Conservation (phyloP, 2,888 invertebrate species). For the Volucella inflata region DNA sequence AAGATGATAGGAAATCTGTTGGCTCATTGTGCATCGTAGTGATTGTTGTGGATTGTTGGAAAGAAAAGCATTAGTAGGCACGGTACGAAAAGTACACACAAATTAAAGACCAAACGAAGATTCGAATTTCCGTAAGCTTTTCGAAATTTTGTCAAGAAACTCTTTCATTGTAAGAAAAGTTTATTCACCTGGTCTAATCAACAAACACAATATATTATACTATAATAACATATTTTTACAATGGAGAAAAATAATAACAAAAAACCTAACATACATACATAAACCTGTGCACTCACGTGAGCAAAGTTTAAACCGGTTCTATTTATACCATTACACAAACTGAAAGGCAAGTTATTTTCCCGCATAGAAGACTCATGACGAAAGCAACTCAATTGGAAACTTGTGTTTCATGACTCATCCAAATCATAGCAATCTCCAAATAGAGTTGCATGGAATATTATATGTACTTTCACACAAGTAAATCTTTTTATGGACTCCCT, state of each 20-base stretch:
- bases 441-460: background rate
- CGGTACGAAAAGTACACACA: too few species aligned
- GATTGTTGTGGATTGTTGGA: too few species aligned
- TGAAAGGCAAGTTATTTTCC: conserved; percentile 22
- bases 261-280: background rate
- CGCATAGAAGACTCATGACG: conserved; percentile 39
- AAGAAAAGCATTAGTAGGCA: too few species aligned
- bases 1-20: too few species aligned
- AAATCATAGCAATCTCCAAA: background rate
- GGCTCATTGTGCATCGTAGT: too few species aligned
- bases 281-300: conserved; percentile 36
- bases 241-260: background rate
- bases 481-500: background rate
- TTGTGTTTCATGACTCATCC: conserved; percentile 39
- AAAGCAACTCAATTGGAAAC: conserved; percentile 48
- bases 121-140: too few species aligned
- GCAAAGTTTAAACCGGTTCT: conserved; percentile 44
- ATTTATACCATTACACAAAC: background rate
- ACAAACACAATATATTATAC: conserved; percentile 6
- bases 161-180: background rate
- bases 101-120: too few species aligned
- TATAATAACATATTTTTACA: background rate
- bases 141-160: too few species aligned
- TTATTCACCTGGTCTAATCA: conserved; percentile 14
- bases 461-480: background rate